Conservation (phyloP, 2,888 invertebrate species). For the Podotricha telesiphe region DNA sequence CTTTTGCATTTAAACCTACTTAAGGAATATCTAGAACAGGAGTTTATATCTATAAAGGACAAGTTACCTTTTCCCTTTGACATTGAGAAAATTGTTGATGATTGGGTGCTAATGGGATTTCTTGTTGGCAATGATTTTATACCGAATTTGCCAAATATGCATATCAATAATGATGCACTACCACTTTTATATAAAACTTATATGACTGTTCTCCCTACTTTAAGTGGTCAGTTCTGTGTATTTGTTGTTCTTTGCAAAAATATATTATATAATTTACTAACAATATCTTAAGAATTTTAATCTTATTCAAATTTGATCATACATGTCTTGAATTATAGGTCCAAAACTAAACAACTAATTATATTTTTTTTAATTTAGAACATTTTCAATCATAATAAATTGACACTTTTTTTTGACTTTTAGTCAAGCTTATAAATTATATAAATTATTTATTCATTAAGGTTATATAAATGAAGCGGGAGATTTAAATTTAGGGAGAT, state of each 20-base stretch:
- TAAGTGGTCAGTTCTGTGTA: slow-evolving; percentile 87
- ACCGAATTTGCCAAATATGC: slow-evolving; percentile 96
- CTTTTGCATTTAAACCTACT: slow-evolving; percentile 95
- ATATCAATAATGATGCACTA: slow-evolving; percentile 95
- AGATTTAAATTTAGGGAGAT: slow-evolving; percentile 89
- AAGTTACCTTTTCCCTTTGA: slow-evolving; percentile 90
- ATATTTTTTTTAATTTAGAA: too few species aligned
- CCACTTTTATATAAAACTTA: slow-evolving; percentile 94
- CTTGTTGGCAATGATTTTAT: slow-evolving; percentile 99
- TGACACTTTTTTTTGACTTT: too few species aligned
- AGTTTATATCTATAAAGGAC: slow-evolving; percentile 89
- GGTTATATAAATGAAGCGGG: slow-evolving; percentile 97
- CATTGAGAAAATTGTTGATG: slow-evolving; percentile 96
- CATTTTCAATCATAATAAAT: too few species aligned
- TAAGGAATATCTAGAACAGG: slow-evolving; percentile 95
- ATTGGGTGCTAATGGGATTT: slow-evolving; percentile 99
- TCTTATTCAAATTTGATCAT: too few species aligned
- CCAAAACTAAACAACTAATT: too few species aligned
- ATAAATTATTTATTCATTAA: slow-evolving; percentile 55
- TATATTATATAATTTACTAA: too few species aligned
- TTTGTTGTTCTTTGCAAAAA: too few species aligned
- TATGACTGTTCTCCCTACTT: slow-evolving; percentile 91
- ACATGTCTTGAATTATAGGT: too few species aligned
- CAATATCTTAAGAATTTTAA: too few species aligned
- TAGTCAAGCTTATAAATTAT: too few species aligned